These are phyloP conservation scores for Thomomys bottae DNA, from an alignment of 2,113 vertebrate species.

Conservation along the genomic window DNA sequence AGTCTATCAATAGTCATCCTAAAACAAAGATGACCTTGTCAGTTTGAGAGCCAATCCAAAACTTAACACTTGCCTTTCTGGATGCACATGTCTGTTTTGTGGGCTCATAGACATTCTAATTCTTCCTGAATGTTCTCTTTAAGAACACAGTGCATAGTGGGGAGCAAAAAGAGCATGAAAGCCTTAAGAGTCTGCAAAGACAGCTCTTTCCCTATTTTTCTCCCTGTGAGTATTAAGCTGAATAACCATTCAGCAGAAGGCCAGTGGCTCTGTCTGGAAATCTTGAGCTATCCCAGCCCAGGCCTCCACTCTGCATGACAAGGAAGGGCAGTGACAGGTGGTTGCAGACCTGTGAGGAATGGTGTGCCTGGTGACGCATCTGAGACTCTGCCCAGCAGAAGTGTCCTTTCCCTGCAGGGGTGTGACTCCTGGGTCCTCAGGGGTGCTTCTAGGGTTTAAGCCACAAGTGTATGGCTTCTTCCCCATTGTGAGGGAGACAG, in stretches of 20 bases:
- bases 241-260: neutral
- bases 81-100: neutral
- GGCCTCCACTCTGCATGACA: fast-evolving
- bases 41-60: slow-evolving; percentile 47
- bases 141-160: neutral
- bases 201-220: neutral
- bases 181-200: neutral
- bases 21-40: slow-evolving; percentile 70
- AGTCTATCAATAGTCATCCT: slow-evolving; percentile 60
- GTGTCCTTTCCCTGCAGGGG: neutral
- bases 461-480: neutral
- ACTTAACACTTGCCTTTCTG: neutral
- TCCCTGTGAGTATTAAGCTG: fast-evolving
- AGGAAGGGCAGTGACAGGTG: neutral
- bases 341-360: neutral
- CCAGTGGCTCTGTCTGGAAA: neutral
- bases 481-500: neutral
- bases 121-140: neutral
- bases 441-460: neutral
- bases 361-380: fast-evolving
- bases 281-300: too few relatives aligned
- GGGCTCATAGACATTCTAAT: neutral
- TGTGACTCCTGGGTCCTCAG: neutral
- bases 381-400: neutral
- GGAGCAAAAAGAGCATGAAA: neutral